Base-by-base conservation (phyloP, 2,797 vertebrate species). In the Schizopygopsis pylzovi region DNA sequence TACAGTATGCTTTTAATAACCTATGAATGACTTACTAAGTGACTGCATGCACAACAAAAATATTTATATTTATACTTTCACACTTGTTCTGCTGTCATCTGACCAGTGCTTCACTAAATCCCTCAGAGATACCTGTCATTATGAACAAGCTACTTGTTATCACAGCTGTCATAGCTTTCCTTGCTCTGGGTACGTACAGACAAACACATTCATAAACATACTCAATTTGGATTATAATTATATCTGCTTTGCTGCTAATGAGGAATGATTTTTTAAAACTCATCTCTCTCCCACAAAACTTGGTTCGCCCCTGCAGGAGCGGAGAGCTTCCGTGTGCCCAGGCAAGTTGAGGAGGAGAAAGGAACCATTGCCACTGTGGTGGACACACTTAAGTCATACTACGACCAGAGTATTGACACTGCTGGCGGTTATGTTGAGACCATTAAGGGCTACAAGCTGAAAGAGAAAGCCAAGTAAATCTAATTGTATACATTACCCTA, bases 61-160 rank as follows among this genome's bases (percentile, higher is more conserved):
- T 33, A 33, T 33, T 33, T 33, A 33, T 33, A 33, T 33, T 33
- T 33, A 71, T 28, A 63, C 16, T 73, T 5, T 37, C 49, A 33
- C 18, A 56, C 3, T 77, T 47, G 20, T 59, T 4, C n/a, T n/a
- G 18, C 54, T 25, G 45, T 70, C 1, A 20, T 59, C 15, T 79
- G 22, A 65, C 16, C 71, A 13, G 41, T 73, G 79, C 20, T 88
- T 75, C 87, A 18, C 86, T 41, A 84, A n/a, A n/a, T n/a, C n/a
- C n/a, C n/a, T n/a, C n/a, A n/a, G n/a, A n/a, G 89, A 25, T 49
- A 15, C 12, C 68, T 43, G 82, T 67, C 88, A 93, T 4, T 81
- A 96, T 96, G 95, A 94, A 94, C 83, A 95, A 94, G 88, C 88
- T 95, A 81, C 63, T 96, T 86, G 85, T 91, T 45, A 71, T 94